Evolutionary conservation across 2,797 vertebrate species (phyloP).

Genomic region (Anguilla pacifica): DNA sequence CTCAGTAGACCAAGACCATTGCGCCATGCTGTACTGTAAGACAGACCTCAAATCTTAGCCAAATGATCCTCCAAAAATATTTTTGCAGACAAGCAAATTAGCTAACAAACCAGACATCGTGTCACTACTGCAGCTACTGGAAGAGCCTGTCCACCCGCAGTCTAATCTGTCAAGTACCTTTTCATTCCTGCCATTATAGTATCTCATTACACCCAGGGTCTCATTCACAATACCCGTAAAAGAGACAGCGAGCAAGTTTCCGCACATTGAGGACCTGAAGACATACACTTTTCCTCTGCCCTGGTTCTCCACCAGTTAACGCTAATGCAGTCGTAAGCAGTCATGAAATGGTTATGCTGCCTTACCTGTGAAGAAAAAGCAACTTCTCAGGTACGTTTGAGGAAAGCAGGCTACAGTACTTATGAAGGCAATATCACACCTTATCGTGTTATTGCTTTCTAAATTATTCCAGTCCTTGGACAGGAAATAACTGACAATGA

Average conservation of each 20-base stretch:
- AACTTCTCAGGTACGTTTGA: conserved; percentile 35
- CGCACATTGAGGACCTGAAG: not conserved
- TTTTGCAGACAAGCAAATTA: not conserved
- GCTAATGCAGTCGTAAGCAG: not conserved
- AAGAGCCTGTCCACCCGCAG: not conserved
- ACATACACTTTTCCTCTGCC: not conserved
- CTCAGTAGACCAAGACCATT: not conserved
- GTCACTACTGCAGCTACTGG: not conserved
- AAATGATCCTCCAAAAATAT: not conserved
- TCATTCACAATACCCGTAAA: not conserved
- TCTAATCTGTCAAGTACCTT: not conserved
- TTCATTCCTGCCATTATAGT: not conserved
- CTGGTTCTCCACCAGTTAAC: not conserved
- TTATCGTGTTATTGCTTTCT: not conserved
- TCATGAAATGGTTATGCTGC: not conserved
- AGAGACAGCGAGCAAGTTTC: not conserved
- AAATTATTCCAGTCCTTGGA: conserved; percentile 6
- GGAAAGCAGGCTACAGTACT: conserved; percentile 20
- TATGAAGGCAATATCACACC: conserved; percentile 27
- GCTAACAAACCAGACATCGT: not conserved
- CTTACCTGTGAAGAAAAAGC: conserved; percentile 60
- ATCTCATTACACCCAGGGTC: not conserved
- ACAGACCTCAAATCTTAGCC: not conserved
- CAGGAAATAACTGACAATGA: not conserved
- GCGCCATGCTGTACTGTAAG: not conserved